Base-by-base conservation (phyloP, 2,797 vertebrate species). In the Lithobates sylvaticus region DNA sequence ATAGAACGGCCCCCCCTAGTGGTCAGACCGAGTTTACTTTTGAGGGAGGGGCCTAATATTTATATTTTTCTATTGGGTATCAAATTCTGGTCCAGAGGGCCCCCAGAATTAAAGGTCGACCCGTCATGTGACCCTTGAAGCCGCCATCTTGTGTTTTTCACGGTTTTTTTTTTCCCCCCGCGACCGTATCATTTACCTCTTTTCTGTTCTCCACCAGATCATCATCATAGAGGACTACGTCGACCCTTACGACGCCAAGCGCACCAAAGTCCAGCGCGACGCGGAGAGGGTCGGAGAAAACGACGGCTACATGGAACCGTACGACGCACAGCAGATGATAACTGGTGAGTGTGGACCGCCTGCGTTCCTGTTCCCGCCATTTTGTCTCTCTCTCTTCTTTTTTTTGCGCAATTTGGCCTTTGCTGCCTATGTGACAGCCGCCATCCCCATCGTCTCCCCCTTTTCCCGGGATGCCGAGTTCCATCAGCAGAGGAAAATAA, bases 271-370 rank as follows among this genome's bases (percentile, higher is more conserved):
- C 61, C 98, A 98, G 88, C 94, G 97, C 74, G 97, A 98, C 0
- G 96, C 96, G 0, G 98, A 99, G 92, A 91, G 97, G 88, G 95
- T 94, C 0, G 97, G 97, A 0, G 95, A 97, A 88, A 99, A 99
- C 0, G 98, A 99, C 0, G 97, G 98, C 0, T 99, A 99, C 91
- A 99, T 99, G 98, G 98, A 99, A 77, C 98, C 98, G 0, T 99
- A 99, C 0, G 98, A 99, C 0, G 97, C 97, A 0, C 97, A 99
- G 91, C 97, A 98, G 84, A 98, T 99, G 93, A 99, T 99, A 88
- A 99, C 98, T 92, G 98, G 98, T 98, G 85, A 5, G 89, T 84
- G 1, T 8, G 21, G 1, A 27, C 69, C 15, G 3, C 68, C 13
- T 13, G 16, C 21, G 3, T n/a, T 65, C n/a, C n/a, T 7, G 8